These are phyloP conservation scores for Acleris laterana DNA, from an alignment of 2,888 invertebrate species.

Conservation along the genomic window DNA sequence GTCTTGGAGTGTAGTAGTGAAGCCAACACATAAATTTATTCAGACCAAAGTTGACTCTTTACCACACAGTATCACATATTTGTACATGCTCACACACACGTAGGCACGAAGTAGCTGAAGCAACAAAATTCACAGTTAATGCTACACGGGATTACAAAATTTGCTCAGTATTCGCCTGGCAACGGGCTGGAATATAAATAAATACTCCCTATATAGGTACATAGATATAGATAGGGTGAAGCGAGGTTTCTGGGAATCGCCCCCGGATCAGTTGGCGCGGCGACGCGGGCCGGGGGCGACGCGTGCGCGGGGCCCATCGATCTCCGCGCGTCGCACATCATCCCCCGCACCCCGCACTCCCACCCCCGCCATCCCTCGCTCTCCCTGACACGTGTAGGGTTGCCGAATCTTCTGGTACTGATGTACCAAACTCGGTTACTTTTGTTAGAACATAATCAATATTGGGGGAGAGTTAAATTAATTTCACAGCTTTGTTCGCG, in stretches of 20 bases:
- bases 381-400: slow-evolving; percentile 59
- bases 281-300: slow-evolving; percentile 44
- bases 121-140: too few species aligned
- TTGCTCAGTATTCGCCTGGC: slow-evolving; percentile 10
- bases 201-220: background rate
- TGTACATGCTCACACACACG: too few species aligned
- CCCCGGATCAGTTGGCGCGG: slow-evolving; percentile 52
- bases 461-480: too few species aligned
- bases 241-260: slow-evolving; percentile 39
- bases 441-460: too few species aligned
- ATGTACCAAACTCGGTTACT: too few species aligned
- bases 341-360: slow-evolving; percentile 41
- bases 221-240: slow-evolving; percentile 8
- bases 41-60: too few species aligned
- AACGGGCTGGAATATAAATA: slow-evolving; percentile 28
- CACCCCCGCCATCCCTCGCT: slow-evolving; percentile 41
- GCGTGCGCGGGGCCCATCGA: slow-evolving; percentile 75
- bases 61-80: too few species aligned
- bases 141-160: slow-evolving; percentile 5
- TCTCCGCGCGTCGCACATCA: slow-evolving; percentile 53
- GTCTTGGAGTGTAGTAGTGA: too few species aligned
- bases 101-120: too few species aligned
- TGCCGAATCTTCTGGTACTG: background rate
- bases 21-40: too few species aligned
- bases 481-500: too few species aligned